A percentile compares a stretch with the other conserved stretches of the same genome.
These are phyloP conservation scores for Toxostoma redivivum DNA, from an alignment of 2,113 vertebrate genomes.

Conservation along the genomic window DNA sequence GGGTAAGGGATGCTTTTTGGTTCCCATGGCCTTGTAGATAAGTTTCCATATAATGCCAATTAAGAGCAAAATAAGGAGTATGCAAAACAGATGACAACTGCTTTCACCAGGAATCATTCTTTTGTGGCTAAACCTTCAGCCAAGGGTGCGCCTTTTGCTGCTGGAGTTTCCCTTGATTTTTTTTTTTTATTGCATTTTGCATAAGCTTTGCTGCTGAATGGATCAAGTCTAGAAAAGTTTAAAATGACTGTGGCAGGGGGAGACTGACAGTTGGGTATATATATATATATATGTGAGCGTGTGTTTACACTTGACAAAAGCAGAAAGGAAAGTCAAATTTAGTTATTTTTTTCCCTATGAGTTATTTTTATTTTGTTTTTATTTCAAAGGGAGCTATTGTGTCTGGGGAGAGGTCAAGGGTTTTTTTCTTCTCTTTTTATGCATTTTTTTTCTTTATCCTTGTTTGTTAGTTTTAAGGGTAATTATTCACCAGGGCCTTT, in stretches of 20 bases:
- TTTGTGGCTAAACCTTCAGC: constrained; percentile 73
- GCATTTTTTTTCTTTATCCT: constrained; percentile 53
- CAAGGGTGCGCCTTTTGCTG: constrained; percentile 40
- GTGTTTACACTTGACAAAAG: neutral
- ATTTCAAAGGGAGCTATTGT: neutral
- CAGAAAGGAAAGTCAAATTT: neutral
- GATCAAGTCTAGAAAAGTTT: neutral
- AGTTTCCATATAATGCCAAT: constrained; percentile 68
- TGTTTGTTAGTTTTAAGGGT: constrained; percentile 76
- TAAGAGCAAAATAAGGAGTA: constrained; percentile 65
- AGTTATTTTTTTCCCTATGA: neutral
- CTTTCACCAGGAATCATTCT: constrained; percentile 11
- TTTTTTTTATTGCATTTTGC: constrained; percentile 13
- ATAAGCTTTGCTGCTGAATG: neutral
- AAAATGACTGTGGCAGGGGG: neutral
- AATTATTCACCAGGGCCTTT: constrained; percentile 88
- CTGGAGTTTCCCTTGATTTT: neutral
- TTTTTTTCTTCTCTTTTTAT: neutral
- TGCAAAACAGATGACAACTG: constrained; percentile 56
- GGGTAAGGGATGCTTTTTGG: constrained; percentile 22
- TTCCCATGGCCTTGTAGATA: constrained; percentile 78
- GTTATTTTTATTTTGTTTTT: constrained; percentile 26
- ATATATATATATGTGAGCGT: neutral
- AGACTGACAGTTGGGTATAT: neutral
- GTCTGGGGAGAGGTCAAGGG: neutral